phyloP scores from a whole-genome alignment of 2,888 invertebrate genomes.

The Cylloceria caligata region DNA sequence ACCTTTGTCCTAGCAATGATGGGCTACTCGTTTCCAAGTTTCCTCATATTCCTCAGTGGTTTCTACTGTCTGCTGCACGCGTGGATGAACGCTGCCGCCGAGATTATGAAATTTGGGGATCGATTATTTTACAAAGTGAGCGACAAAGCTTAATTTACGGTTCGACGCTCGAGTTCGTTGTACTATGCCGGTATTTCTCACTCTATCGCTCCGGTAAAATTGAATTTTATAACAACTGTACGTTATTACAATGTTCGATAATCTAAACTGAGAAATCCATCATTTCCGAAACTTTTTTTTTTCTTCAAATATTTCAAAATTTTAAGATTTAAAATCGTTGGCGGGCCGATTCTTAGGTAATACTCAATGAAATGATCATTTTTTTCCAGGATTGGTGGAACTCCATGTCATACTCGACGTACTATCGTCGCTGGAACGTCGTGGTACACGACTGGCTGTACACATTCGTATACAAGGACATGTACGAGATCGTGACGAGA shows the following conservation, averaged over 20 bases:
- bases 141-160: not conserved
- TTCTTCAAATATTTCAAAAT: too few relatives aligned
- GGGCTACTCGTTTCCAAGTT: constrained; percentile 91
- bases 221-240: too few relatives aligned
- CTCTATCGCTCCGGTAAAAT: too few relatives aligned
- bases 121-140: constrained; percentile 91
- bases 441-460: constrained; percentile 98
- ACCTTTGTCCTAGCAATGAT: constrained; percentile 88
- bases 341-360: not conserved
- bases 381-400: constrained; percentile 96
- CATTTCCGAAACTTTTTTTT: too few relatives aligned
- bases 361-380: not conserved
- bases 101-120: constrained; percentile 94
- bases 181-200: not conserved
- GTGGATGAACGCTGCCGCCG: constrained; percentile 96
- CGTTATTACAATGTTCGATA: not conserved
- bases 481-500: constrained; percentile 84
- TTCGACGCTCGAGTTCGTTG: too few relatives aligned
- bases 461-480: constrained; percentile 92
- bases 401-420: constrained; percentile 91
- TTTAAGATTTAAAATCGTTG: not conserved
- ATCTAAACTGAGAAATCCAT: too few relatives aligned
- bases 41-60: constrained; percentile 89
- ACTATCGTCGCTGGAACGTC: constrained; percentile 97
- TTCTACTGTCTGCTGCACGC: constrained; percentile 96